These are phyloP conservation scores for Acrocyrtus sp. DNA, from an alignment of 2,888 invertebrate species.

Conservation along the genomic window DNA sequence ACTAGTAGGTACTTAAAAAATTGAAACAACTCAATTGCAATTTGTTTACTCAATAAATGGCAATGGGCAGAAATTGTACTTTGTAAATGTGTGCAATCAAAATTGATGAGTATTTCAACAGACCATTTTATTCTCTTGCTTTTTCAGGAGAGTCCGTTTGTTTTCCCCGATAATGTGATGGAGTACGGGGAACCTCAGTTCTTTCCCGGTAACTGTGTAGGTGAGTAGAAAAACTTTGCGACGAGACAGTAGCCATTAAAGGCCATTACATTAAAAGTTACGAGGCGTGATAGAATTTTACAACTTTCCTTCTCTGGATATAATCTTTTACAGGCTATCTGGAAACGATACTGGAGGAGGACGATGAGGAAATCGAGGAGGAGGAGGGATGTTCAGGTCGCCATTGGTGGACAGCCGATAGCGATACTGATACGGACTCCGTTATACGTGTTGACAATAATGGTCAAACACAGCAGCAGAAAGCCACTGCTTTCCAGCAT, in stretches of 20 bases:
- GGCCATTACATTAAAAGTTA: too few species aligned
- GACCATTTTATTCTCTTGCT: slow-evolving; percentile 12
- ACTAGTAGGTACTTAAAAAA: too few species aligned
- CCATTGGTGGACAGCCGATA: slow-evolving; percentile 64
- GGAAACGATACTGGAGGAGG: slow-evolving; percentile 64
- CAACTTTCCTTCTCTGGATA: neutral
- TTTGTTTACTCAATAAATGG: too few species aligned
- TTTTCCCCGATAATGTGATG: slow-evolving; percentile 63
- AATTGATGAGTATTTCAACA: too few species aligned
- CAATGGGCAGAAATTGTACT: too few species aligned
- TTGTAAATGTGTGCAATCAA: too few species aligned
- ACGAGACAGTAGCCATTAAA: too few species aligned
- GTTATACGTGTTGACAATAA: slow-evolving; percentile 61
- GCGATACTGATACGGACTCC: slow-evolving; percentile 64
- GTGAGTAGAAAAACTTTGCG: slow-evolving; percentile 34
- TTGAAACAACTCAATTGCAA: too few species aligned
- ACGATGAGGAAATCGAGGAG: slow-evolving; percentile 63
- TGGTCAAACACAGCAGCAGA: slow-evolving; percentile 27
- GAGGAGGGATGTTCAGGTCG: slow-evolving; percentile 64
- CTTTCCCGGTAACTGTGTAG: slow-evolving; percentile 62
- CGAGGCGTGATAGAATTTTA: neutral
- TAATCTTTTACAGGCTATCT: slow-evolving; percentile 57
- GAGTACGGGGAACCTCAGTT: slow-evolving; percentile 63
- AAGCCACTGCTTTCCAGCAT: slow-evolving; percentile 19
- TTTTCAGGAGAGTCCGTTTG: slow-evolving; percentile 60